phyloP scores from a whole-genome alignment of 2,888 invertebrate species.

The Dolichomitus sp. region DNA sequence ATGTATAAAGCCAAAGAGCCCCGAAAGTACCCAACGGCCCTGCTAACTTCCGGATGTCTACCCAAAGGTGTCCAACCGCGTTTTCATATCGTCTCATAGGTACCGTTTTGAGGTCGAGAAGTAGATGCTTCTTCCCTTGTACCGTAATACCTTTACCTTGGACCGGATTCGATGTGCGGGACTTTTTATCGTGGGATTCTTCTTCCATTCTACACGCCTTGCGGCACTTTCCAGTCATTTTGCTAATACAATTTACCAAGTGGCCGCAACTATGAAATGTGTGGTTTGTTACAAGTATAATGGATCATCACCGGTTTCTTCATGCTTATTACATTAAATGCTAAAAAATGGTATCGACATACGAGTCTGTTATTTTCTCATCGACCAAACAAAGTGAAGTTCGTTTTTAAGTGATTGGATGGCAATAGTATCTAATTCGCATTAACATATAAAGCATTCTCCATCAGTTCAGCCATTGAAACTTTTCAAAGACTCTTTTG shows the following conservation, averaged over 20 bases:
- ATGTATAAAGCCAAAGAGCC: slow-evolving; percentile 38
- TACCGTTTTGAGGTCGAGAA: slow-evolving; percentile 36
- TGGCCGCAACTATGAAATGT: not conserved
- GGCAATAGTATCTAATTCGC: too few relatives aligned
- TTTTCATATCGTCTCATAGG: slow-evolving; percentile 34
- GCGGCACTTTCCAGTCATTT: slow-evolving; percentile 29
- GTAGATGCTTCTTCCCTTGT: slow-evolving; percentile 22
- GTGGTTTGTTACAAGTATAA: not conserved
- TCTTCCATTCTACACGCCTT: slow-evolving; percentile 17
- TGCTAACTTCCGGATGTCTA: slow-evolving; percentile 36
- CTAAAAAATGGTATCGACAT: not conserved
- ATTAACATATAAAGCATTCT: too few relatives aligned
- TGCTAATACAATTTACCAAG: slow-evolving; percentile 21
- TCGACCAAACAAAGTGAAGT: not conserved
- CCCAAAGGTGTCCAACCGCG: slow-evolving; percentile 20
- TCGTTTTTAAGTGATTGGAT: not conserved
- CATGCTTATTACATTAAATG: not conserved
- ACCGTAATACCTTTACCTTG: slow-evolving; percentile 43
- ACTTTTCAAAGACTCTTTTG: too few relatives aligned
- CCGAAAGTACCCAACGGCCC: slow-evolving; percentile 24
- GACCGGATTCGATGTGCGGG: slow-evolving; percentile 42
- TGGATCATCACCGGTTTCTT: not conserved
- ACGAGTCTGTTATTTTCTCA: not conserved
- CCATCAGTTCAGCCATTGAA: too few relatives aligned
- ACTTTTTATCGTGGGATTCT: slow-evolving; percentile 45